These are phyloP conservation scores for Sminthurides aquaticus DNA, from an alignment of 2,888 invertebrate genomes.

Conservation along the genomic window DNA sequence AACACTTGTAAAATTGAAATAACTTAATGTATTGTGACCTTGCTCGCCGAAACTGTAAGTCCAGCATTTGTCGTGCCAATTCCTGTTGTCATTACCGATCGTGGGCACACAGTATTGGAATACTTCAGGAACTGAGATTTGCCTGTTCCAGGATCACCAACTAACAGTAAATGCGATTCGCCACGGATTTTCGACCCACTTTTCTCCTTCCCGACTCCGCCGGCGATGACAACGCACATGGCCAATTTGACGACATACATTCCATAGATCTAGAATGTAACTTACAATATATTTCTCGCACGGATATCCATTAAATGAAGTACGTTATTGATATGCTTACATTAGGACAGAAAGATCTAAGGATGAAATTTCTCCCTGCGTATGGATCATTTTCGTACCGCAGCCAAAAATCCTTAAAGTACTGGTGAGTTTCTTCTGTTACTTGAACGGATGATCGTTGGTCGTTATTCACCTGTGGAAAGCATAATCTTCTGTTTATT, in stretches of 20 bases:
- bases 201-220: conserved; percentile 50
- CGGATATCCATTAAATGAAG: not conserved
- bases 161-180: conserved; percentile 74
- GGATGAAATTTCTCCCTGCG: conserved; percentile 66
- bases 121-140: conserved; percentile 77
- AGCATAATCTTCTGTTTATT: too few species aligned
- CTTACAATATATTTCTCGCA: not conserved
- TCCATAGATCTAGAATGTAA: conserved; percentile 63
- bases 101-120: conserved; percentile 59
- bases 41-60: conserved; percentile 76
- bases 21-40: conserved; percentile 54
- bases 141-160: conserved; percentile 81
- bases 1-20: not conserved
- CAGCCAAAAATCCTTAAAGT: conserved; percentile 67
- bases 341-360: conserved; percentile 76
- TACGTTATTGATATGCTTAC: conserved; percentile 48
- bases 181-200: conserved; percentile 59
- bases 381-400: conserved; percentile 58
- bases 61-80: conserved; percentile 78
- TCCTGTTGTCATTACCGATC: conserved; percentile 78
- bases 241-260: conserved; percentile 78
- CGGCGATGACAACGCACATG: conserved; percentile 58
- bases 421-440: conserved; percentile 60
- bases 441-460: conserved; percentile 50
- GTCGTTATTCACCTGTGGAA: conserved; percentile 54